Conservation (phyloP, 2,113 vertebrate genomes). For the Alethe castanea region DNA sequence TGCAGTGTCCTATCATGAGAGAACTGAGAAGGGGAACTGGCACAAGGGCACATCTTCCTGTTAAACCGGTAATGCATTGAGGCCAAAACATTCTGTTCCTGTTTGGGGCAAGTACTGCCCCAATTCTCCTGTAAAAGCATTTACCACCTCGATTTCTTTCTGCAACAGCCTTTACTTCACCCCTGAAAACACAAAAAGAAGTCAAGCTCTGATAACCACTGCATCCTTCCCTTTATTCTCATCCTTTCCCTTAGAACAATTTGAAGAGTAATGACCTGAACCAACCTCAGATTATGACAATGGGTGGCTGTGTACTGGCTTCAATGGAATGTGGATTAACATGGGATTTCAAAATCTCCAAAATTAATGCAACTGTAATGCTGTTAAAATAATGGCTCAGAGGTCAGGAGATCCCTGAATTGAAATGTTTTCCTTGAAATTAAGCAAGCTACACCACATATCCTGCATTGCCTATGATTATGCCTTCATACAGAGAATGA, state of each 20-base stretch:
- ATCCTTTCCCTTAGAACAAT: not conserved
- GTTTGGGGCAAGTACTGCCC: not conserved
- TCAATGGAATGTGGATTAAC: conserved; percentile 50
- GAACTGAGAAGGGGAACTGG: not conserved
- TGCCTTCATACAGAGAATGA: not conserved
- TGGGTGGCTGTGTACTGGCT: conserved; percentile 18
- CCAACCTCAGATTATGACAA: conserved; percentile 41
- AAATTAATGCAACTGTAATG: conserved; percentile 49
- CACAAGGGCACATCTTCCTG: not conserved
- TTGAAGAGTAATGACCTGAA: conserved; percentile 23
- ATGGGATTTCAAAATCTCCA: conserved; percentile 25
- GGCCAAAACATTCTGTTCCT: not conserved
- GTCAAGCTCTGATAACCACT: not conserved
- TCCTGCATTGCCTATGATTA: not conserved
- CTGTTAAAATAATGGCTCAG: conserved; percentile 44
- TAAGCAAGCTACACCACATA: not conserved
- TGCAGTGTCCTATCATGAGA: not conserved
- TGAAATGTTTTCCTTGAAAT: conserved; percentile 35
- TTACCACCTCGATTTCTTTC: not conserved
- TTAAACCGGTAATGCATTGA: not conserved
- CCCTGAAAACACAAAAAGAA: not conserved
- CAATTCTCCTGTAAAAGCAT: not conserved
- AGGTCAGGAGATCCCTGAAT: not conserved
- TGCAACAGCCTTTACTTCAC: not conserved
- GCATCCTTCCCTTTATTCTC: not conserved